These are phyloP conservation scores for Ophioninae sp. DNA, from an alignment of 2,888 invertebrate genomes.

Conservation along the genomic window DNA sequence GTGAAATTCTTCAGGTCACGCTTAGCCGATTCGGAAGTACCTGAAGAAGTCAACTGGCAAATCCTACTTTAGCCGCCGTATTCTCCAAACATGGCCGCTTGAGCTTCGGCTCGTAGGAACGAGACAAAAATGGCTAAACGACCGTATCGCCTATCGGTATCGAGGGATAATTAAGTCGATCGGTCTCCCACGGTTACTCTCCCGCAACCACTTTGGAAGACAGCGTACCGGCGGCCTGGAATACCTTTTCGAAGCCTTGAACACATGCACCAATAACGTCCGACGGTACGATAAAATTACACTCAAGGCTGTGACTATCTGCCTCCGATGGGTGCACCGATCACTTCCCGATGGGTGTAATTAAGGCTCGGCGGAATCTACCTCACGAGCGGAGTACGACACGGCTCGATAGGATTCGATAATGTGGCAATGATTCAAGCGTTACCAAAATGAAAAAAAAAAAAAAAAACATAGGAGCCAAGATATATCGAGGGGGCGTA, in stretches of 20 bases:
- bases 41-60: too few relatives aligned
- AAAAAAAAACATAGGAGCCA: too few relatives aligned
- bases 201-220: background rate
- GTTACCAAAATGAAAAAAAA: too few relatives aligned
- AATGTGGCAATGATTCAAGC: background rate
- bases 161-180: slow-evolving; percentile 4
- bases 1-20: too few relatives aligned
- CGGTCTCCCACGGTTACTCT: slow-evolving; percentile 12
- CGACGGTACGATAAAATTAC: slow-evolving; percentile 23
- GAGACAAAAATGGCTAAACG: too few relatives aligned
- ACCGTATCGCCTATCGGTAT: background rate
- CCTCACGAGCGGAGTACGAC: background rate
- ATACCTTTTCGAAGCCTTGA: background rate
- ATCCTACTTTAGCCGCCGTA: too few relatives aligned
- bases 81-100: too few relatives aligned
- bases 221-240: background rate
- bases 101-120: too few relatives aligned
- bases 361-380: slow-evolving; percentile 11
- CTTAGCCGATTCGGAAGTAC: too few relatives aligned
- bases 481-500: too few relatives aligned
- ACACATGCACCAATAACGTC: slow-evolving; percentile 5
- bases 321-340: slow-evolving; percentile 3
- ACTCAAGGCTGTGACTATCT: slow-evolving; percentile 8
- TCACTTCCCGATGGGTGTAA: slow-evolving; percentile 6
- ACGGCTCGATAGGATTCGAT: background rate